Base-by-base conservation (phyloP, 2,888 invertebrate species). In the Cynaeus angustus region DNA sequence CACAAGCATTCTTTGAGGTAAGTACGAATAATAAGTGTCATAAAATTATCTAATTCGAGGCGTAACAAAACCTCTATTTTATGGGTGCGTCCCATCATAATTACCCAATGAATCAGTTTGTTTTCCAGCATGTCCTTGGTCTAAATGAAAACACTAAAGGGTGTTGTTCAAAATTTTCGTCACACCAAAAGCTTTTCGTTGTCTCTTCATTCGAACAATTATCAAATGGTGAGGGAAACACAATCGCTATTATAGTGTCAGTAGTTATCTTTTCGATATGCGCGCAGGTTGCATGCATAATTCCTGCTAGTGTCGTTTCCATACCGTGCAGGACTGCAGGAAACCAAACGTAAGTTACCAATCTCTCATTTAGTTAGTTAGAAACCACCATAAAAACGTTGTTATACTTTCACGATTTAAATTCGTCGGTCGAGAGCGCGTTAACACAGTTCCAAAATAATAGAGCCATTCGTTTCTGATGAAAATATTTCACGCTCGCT, bases 201-300 rank as follows among this genome's bases (percentile, higher is more conserved):
- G 56, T 56, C 38, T 56, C 26, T 41, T 30, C 13, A 10, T 37
- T 41, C 3, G n/a, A 16, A 56, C 38, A 41, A 41, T 59, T 59
- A 28, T 30, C n/a, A 41, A 12, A 53, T 46, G 59, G 61, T 61
- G 61, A 61, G 61, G 61, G 61, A 38, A 61, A 16, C n/a, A 50
- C 48, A 61, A 61, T 61, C 61, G 50, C 10, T 50, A 28, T 28
- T 58, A 48, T 48, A 48, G 61, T 61, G 61, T 56, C 41, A 56
- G 21, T 30, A 55, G 46, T 66, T 50, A 50, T 64, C 64, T 64
- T 30, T 30, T 41, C 38, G 64, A 64, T 64, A 64, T 64, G 43
- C 64, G 61, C 61, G 52, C 64, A 43, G 64, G 64, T 64, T 64
- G 45, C 53, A 21, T 43, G 38, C 14, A 48, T 46, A 26, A 41